Percentiles rank a stretch among this genome's conserved stretches.
These are phyloP conservation scores for Pomatorhinus ruficollis DNA, from an alignment of 2,113 vertebrate genomes.

Conservation along the genomic window DNA sequence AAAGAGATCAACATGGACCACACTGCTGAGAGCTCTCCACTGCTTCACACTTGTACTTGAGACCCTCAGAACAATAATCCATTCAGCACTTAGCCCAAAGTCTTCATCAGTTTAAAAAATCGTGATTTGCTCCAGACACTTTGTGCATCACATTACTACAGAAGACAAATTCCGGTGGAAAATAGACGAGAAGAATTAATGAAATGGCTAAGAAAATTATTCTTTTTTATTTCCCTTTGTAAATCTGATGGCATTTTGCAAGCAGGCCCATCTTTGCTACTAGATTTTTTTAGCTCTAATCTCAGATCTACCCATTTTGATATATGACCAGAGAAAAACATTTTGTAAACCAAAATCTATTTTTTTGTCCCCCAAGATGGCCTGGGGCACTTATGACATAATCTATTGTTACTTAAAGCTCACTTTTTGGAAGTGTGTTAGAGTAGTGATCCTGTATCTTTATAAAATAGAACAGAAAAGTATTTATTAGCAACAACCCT, in stretches of 20 bases:
- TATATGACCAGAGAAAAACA: not conserved
- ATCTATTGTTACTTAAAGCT: not conserved
- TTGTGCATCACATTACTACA: not conserved
- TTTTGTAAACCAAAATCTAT: not conserved
- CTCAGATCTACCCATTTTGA: not conserved
- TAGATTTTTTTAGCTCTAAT: not conserved
- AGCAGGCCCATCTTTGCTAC: not conserved
- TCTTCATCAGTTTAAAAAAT: not conserved
- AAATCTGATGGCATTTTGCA: not conserved
- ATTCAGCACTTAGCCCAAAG: not conserved
- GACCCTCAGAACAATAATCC: not conserved
- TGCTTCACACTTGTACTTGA: not conserved
- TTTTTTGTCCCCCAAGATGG: not conserved
- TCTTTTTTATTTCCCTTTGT: not conserved
- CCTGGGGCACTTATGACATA: not conserved
- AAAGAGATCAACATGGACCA: not conserved
- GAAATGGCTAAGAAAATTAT: not conserved
- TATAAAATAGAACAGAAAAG: not conserved
- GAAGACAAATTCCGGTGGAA: not conserved
- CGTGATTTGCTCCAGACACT: not conserved
- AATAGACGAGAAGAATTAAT: not conserved
- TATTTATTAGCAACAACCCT: not conserved
- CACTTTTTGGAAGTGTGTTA: not conserved
- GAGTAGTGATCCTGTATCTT: not conserved
- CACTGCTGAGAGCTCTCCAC: not conserved